Evolutionary conservation across 2,113 vertebrate genomes (phyloP), one percentile per base, ranked within the genome.

Genomic region (Cololabis saira): DNA sequence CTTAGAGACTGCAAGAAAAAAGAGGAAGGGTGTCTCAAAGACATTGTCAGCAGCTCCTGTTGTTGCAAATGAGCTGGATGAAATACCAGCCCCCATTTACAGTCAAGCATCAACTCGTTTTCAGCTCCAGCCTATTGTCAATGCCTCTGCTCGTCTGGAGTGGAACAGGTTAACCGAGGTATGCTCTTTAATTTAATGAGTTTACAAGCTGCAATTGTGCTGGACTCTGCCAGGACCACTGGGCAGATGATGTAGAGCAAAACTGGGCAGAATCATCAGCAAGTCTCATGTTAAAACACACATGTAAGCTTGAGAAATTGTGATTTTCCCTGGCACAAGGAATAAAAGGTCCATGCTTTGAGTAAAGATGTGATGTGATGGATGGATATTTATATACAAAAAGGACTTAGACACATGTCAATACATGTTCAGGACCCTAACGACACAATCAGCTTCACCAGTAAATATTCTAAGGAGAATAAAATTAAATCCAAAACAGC

Each of bases 211-310:
- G 55, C 21, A 56, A 18, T 24, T 71, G 11, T 54, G 50, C 18
- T 33, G 60, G 60, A 70, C 57, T 64, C 22, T 70, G 67, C 22
- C 47, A 42, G 41, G 17, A 24, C 37, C 24, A 61, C 63, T 79
- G 30, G 58, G 42, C 21, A 56, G 24, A 60, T 54, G 1, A 22
- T 54, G 12, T 60, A 7, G 4, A 4, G 33, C 33, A 30, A 8
- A 30, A 8, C 30, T 61, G 21, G 22, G 42, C 1, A 11, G 7
- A 50, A 2, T 16, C 18, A 30, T 60, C 30, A 48, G 19, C 6
- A 48, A 37, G 16, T n/a, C 17, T 17, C 17, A 22, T 12, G 19
- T 41, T 19, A 67, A n/a, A 22, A 37, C 41, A 61, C 17, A 67
- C 12, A 37, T 17, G 41, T 3, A 22, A 22, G 12, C 24, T 13